These are phyloP conservation scores for Myotis brandtii DNA, from an alignment of 2,113 vertebrate genomes.

Conservation along the genomic window DNA sequence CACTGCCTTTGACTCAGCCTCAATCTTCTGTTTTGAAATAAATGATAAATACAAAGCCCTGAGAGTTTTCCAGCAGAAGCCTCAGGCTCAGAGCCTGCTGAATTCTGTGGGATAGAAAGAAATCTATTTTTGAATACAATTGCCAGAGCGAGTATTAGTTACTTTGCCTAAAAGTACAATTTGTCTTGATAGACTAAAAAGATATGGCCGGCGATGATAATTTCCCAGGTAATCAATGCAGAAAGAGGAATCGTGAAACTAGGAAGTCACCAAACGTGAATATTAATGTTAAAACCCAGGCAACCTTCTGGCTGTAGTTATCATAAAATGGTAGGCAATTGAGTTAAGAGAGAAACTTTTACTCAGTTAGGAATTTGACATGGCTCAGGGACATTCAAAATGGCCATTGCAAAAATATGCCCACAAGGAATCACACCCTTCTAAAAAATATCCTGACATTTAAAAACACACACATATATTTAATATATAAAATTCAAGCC, in stretches of 20 bases:
- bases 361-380: background rate
- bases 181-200: background rate
- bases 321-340: background rate
- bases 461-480: background rate
- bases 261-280: background rate
- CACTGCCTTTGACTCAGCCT: background rate
- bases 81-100: background rate
- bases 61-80: background rate
- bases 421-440: background rate
- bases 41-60: background rate
- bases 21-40: background rate
- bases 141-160: background rate
- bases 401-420: background rate
- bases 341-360: background rate
- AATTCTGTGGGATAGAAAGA: background rate
- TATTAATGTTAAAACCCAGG: background rate
- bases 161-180: background rate
- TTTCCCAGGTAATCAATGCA: background rate
- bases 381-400: background rate
- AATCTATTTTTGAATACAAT: background rate
- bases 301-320: background rate
- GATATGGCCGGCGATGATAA: fast-evolving
- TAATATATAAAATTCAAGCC: background rate
- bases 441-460: background rate
- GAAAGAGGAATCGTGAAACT: fast-evolving